phyloP scores from a whole-genome alignment of 2,888 invertebrate species.

The Acanthosepion pharaonis region DNA sequence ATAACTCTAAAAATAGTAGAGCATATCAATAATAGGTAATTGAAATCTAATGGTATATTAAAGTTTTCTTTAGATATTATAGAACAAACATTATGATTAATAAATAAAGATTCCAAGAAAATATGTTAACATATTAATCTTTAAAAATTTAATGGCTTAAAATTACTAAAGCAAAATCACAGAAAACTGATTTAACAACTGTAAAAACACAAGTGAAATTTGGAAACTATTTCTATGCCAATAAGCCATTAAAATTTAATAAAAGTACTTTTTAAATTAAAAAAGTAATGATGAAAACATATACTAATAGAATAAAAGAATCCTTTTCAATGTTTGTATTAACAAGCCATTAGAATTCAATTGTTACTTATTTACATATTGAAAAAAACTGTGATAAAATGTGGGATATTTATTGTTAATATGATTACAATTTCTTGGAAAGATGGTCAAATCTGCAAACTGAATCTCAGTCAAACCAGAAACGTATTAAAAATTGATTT shows the following conservation, averaged over 20 bases:
- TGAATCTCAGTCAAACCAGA: not conserved
- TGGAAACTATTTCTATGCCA: not conserved
- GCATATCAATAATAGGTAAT: not conserved
- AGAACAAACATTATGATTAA: not conserved
- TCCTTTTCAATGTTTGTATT: too few species aligned
- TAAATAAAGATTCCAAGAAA: not conserved
- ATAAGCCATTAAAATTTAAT: not conserved
- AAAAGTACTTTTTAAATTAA: not conserved
- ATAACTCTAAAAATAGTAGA: not conserved
- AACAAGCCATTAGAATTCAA: too few species aligned
- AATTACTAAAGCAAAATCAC: not conserved
- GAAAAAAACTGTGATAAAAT: not conserved
- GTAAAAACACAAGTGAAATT: not conserved
- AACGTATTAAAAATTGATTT: not conserved
- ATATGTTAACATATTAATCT: not conserved
- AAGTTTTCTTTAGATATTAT: not conserved
- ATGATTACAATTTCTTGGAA: not conserved
- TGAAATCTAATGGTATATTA: not conserved
- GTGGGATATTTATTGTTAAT: not conserved
- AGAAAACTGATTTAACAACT: not conserved
- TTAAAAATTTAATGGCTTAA: not conserved
- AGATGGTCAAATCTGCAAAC: too few species aligned
- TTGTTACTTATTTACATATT: not conserved
- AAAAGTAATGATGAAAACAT: not conserved
- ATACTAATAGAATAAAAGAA: too few species aligned